Percentiles rank a stretch among this genome's conserved stretches.
Conservation (phyloP, 1,140 invertebrate genomes). For the Arctopsyche grandis region DNA sequence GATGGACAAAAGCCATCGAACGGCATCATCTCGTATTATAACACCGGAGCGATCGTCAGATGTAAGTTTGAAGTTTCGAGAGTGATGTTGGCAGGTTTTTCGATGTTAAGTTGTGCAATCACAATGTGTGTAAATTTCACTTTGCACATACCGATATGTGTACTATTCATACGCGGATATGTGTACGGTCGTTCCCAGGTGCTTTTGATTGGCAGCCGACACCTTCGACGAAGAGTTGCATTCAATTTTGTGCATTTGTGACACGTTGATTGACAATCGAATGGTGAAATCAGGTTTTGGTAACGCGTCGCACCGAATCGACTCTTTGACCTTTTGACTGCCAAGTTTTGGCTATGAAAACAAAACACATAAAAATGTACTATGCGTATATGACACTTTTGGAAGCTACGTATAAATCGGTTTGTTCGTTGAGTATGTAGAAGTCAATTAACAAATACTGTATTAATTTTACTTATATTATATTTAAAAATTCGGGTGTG, state of each 20-base stretch:
- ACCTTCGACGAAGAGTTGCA: neutral
- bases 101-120: neutral
- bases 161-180: neutral
- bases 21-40: too few species aligned
- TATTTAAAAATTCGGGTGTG: too few species aligned
- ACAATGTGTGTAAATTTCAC: slow-evolving; percentile 11
- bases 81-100: too few species aligned
- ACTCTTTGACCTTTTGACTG: neutral
- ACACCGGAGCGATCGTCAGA: too few species aligned
- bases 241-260: neutral
- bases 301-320: neutral
- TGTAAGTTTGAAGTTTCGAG: too few species aligned
- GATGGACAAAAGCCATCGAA: too few species aligned
- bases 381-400: too few species aligned
- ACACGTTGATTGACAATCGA: slow-evolving; percentile 31
- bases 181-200: neutral
- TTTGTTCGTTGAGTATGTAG: too few species aligned
- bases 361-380: neutral
- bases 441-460: too few species aligned
- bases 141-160: neutral
- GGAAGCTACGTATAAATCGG: too few species aligned
- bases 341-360: neutral
- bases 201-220: slow-evolving; percentile 28
- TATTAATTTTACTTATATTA: too few species aligned
- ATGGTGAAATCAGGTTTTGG: neutral